These are phyloP conservation scores for Furnarius figulus DNA, from an alignment of 2,113 vertebrate species.

Conservation along the genomic window DNA sequence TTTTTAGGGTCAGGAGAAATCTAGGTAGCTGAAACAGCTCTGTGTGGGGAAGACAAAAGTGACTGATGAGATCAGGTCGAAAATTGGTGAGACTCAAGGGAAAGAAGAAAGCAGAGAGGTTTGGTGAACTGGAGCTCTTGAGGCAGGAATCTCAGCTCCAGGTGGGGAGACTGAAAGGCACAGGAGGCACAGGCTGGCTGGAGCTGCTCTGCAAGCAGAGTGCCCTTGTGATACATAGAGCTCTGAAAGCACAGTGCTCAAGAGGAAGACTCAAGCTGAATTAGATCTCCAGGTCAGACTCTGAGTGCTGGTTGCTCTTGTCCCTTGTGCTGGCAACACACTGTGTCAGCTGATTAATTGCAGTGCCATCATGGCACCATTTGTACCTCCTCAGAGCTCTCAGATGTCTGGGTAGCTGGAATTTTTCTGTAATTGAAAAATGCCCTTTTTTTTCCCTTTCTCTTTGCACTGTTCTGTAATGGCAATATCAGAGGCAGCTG, in stretches of 20 bases:
- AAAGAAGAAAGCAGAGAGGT: neutral
- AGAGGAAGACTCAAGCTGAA: neutral
- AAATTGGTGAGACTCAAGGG: neutral
- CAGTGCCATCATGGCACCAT: neutral
- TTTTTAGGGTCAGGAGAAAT: neutral
- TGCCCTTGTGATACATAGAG: neutral
- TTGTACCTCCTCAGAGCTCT: neutral
- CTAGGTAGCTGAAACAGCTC: neutral
- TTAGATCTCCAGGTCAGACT: neutral
- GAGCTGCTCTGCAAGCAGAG: neutral
- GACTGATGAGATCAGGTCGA: neutral
- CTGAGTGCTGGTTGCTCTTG: neutral
- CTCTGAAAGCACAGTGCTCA: neutral
- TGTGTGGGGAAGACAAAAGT: neutral
- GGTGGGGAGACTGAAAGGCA: neutral
- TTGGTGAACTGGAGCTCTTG: neutral
- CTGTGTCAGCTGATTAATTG: neutral
- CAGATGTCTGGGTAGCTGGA: neutral
- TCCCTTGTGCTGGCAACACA: neutral
- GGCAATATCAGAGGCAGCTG: neutral
- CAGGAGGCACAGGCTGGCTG: neutral
- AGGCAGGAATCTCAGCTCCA: neutral
- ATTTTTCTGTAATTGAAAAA: neutral
- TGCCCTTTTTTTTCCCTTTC: fast-evolving
- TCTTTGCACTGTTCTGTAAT: neutral